Evolutionary conservation across 2,113 vertebrate genomes (phyloP).

Genomic region (Aplodontia rufa): DNA sequence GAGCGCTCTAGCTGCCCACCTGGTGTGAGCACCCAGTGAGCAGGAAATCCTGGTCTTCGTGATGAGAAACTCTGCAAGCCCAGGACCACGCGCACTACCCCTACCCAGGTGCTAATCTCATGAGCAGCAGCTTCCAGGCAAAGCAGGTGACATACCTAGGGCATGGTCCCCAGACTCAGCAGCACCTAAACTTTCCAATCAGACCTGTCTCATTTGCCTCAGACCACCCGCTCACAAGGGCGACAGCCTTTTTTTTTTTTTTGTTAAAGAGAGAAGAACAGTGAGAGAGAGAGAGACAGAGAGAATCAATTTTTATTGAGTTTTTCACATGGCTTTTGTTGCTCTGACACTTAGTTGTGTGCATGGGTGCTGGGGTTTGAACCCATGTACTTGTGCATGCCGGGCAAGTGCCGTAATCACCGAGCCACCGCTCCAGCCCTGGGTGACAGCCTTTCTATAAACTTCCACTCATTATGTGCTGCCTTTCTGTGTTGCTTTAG

Average conservation of each 20-base stretch:
- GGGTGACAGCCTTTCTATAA: fast-evolving
- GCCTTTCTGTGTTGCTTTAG: background rate
- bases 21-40: background rate
- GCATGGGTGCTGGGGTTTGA: no score
- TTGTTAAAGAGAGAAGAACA: no score
- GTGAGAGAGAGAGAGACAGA: no score
- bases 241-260: background rate
- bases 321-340: no score
- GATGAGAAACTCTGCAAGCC: background rate
- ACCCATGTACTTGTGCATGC: no score
- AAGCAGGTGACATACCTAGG: fast-evolving
- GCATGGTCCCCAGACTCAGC: background rate
- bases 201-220: fast-evolving
- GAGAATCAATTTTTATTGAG: no score
- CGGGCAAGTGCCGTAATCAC: no score
- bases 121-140: background rate
- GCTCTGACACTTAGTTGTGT: no score
- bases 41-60: fast-evolving
- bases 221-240: fast-evolving
- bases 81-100: fast-evolving
- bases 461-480: no score
- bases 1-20: fast-evolving
- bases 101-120: fast-evolving
- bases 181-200: fast-evolving
- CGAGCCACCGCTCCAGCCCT: no score